Conservation (phyloP, 2,113 vertebrate species). For the Aptenodytes patagonicus region DNA sequence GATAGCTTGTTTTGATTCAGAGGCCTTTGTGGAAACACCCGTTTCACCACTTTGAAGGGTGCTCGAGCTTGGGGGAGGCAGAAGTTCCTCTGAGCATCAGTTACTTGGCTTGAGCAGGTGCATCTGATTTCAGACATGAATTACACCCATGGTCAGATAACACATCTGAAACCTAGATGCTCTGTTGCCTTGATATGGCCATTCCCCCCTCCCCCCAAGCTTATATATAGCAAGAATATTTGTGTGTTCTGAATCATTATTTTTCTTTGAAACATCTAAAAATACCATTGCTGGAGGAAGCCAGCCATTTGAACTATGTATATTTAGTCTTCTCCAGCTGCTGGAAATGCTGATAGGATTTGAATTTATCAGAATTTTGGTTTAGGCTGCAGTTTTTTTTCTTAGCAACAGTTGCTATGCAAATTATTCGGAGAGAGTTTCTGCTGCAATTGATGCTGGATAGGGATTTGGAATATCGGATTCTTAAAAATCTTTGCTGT, state of each 20-base stretch:
- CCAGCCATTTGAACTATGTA: conserved; percentile 58
- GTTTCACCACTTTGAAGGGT: background rate
- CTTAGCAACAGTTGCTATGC: conserved; percentile 72
- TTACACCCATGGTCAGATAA: background rate
- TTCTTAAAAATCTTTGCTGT: conserved; percentile 17
- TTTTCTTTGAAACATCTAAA: conserved; percentile 57
- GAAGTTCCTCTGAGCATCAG: background rate
- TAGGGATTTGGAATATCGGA: conserved; percentile 27
- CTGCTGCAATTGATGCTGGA: conserved; percentile 49
- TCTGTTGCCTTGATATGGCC: background rate
- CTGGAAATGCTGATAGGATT: conserved; percentile 60
- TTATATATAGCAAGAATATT: conserved; percentile 60
- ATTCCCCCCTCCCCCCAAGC: background rate
- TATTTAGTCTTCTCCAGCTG: conserved; percentile 65
- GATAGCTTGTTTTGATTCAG: background rate
- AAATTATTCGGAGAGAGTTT: conserved; percentile 53
- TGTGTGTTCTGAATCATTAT: conserved; percentile 49
- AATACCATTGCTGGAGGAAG: conserved; percentile 59
- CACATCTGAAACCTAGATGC: background rate
- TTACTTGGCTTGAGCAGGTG: background rate
- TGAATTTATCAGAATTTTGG: conserved; percentile 61
- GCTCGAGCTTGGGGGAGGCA: background rate
- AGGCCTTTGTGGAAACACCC: background rate
- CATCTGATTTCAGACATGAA: background rate
- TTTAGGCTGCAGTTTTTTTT: conserved; percentile 60